These are phyloP conservation scores for Malacoctenus gilli DNA, from an alignment of 2,797 vertebrate genomes.

Conservation along the genomic window DNA sequence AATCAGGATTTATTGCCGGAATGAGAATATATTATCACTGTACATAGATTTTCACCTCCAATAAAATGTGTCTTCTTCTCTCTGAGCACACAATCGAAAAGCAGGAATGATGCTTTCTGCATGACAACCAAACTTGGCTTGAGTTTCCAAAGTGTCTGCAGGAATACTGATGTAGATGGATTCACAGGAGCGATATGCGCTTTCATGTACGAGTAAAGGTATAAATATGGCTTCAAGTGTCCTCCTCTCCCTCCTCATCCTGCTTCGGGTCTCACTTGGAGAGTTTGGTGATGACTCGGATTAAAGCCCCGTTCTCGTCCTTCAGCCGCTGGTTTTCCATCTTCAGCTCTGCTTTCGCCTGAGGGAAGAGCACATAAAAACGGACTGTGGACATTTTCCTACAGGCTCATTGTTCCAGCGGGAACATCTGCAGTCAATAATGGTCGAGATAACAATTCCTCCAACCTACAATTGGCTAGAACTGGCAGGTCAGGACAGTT, in stretches of 20 bases:
- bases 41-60: constrained; percentile 17
- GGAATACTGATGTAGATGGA: constrained; percentile 10
- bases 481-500: too few species aligned
- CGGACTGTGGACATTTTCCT: too few species aligned
- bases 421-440: background rate
- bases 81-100: background rate
- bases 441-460: too few species aligned
- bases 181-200: background rate
- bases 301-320: constrained; percentile 94
- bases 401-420: too few species aligned
- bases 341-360: constrained; percentile 91
- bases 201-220: background rate
- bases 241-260: background rate
- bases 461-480: background rate
- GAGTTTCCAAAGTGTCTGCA: constrained; percentile 6
- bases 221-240: constrained; percentile 1
- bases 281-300: constrained; percentile 94
- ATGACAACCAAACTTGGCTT: background rate
- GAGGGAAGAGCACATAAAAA: constrained; percentile 8
- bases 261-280: constrained; percentile 83
- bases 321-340: constrained; percentile 94
- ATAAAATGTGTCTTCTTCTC: constrained; percentile 10
- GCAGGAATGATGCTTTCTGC: background rate
- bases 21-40: constrained; percentile 11
- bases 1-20: constrained; percentile 16